These are phyloP conservation scores for Trichomalopsis sarcophagae DNA, from an alignment of 1,140 invertebrate species.

Conservation along the genomic window DNA sequence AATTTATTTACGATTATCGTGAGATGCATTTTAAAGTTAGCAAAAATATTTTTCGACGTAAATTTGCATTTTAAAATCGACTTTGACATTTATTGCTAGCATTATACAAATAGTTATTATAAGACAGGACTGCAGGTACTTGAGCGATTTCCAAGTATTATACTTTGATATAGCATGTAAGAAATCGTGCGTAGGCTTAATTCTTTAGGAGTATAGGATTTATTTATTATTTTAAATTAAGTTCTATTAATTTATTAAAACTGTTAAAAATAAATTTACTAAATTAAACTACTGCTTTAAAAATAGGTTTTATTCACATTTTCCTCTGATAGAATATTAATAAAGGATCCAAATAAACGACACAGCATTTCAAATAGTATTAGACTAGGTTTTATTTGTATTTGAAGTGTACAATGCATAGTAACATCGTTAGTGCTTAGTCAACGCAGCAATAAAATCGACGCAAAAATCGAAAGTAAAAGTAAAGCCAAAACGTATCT, in stretches of 20 bases:
- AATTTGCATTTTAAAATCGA: too few relatives aligned
- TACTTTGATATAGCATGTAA: constrained; percentile 17
- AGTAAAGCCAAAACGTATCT: constrained; percentile 54
- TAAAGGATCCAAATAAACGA: constrained; percentile 22
- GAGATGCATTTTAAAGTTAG: too few relatives aligned
- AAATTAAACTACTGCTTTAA: too few relatives aligned
- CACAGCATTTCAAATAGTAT: constrained; percentile 54
- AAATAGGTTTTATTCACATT: too few relatives aligned
- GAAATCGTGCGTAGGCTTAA: background rate
- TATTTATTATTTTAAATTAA: background rate
- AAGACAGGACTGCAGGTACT: background rate
- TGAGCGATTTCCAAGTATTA: constrained; percentile 2
- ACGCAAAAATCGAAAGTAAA: constrained; percentile 38
- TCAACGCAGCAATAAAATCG: constrained; percentile 59
- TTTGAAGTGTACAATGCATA: constrained; percentile 70
- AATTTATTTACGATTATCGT: too few relatives aligned
- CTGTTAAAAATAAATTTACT: background rate
- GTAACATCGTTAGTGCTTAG: constrained; percentile 69
- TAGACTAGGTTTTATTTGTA: constrained; percentile 73
- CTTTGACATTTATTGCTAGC: background rate
- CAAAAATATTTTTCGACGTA: too few relatives aligned
- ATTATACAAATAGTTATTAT: background rate
- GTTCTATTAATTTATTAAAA: background rate
- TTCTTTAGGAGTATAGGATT: background rate
- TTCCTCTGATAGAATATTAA: too few relatives aligned